Conservation (phyloP, 92 coral and sea anemone species). For the Heliopora coerulea region DNA sequence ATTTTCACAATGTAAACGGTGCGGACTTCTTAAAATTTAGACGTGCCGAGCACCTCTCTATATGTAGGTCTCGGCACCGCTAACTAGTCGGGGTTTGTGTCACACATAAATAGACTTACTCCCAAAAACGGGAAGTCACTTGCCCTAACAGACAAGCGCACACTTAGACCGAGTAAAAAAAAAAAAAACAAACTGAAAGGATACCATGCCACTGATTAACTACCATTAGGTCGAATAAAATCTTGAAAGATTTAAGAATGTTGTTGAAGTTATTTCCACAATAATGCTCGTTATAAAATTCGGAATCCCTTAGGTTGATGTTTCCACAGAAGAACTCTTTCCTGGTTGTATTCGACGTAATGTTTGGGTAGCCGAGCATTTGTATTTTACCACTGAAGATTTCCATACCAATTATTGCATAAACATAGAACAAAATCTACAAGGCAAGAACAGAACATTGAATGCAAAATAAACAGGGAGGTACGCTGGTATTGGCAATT, state of each 20-base stretch:
- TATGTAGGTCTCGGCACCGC: too few species aligned
- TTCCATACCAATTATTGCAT: slow-evolving; percentile 90
- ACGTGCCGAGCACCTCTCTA: too few species aligned
- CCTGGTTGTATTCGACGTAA: slow-evolving; percentile 39
- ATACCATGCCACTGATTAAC: slow-evolving; percentile 99
- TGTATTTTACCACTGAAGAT: slow-evolving; percentile 65
- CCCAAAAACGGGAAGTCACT: neutral
- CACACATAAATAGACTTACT: neutral
- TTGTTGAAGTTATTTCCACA: slow-evolving; percentile 86
- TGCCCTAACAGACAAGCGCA: neutral
- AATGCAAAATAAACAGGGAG: neutral
- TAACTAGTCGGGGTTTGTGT: too few species aligned
- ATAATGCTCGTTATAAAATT: slow-evolving; percentile 76
- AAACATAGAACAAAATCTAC: slow-evolving; percentile 79
- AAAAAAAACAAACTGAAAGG: slow-evolving; percentile 64
- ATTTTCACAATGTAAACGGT: too few species aligned
- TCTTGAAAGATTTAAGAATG: slow-evolving; percentile 72
- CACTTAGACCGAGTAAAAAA: neutral
- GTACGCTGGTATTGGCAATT: too few species aligned
- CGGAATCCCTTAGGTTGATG: slow-evolving; percentile 74
- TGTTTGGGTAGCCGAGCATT: slow-evolving; percentile 66
- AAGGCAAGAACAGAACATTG: neutral
- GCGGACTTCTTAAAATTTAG: too few species aligned
- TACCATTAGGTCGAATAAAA: slow-evolving; percentile 85
- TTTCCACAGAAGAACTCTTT: slow-evolving; percentile 75